Base-by-base conservation (phyloP, 2,113 vertebrate genomes). In the Macaca nemestrina region DNA sequence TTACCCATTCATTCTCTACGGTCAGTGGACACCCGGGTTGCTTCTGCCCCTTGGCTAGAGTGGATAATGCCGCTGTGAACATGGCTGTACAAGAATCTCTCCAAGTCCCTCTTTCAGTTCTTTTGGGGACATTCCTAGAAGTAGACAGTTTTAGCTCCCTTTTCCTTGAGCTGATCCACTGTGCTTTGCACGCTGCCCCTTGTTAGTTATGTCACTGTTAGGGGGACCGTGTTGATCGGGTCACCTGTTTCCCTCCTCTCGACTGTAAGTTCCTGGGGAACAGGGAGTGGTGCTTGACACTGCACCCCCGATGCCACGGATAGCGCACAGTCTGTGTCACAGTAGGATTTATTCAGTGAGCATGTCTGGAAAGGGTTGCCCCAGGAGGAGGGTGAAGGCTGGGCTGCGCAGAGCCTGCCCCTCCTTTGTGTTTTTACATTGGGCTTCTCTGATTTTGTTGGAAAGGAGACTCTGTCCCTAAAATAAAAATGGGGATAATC, bases 251-350 rank as follows among this genome's bases (percentile, higher is more conserved):
- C 6, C 27, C 11, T n/a, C 25, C 14, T 52, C 70, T 68, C n/a
- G 22, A 13, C 80, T 17, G 8, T 4, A 20, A 43, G 7, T 22
- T 89, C 11, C 88, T 4, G 38, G 83, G 27, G 27, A 16, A 14
- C 43, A 10, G 32, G 57, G 80, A 43, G 10, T 11, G 0, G 10
- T 9, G 16, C 2, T 45, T 0, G 0, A 13, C 40, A 9, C 10
- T 50, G 9, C 10, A 0, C 5, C 17, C 8, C 11, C 57, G 0
- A 8, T 9, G 38, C 17, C 2, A 0, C 10, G 10, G n/a, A 10
- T 3, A 13, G 25, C 40, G 22, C 25, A 48, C 3, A 8, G 32
- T 25, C 80, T 45, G n/a, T 38, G 23, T 27, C n/a, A 35, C 14
- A 14, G n/a, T 10, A 6, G 27, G 64, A 14, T 45, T 52, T 48